These are phyloP conservation scores for Nudaria mundana DNA, from an alignment of 2,888 invertebrate species.

Conservation along the genomic window DNA sequence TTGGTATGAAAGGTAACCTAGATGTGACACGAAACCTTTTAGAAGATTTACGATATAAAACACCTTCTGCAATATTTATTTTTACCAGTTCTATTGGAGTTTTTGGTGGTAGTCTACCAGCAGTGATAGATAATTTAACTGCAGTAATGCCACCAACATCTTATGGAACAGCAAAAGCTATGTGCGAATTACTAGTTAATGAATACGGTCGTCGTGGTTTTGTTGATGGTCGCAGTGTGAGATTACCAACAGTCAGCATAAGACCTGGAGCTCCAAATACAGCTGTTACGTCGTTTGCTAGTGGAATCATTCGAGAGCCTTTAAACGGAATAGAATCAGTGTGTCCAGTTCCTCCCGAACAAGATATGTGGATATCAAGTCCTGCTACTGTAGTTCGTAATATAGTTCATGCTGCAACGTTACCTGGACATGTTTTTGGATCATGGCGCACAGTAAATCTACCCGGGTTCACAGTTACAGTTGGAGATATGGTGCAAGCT, in stretches of 20 bases:
- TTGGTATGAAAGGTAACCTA: conserved; percentile 60
- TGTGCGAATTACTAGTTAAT: conserved; percentile 60
- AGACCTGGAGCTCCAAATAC: conserved; percentile 60
- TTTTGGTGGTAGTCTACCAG: conserved; percentile 55
- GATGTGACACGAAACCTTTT: conserved; percentile 61
- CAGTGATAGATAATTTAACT: conserved; percentile 47
- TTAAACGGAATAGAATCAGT: conserved; percentile 44
- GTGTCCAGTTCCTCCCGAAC: conserved; percentile 53
- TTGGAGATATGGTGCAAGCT: conserved; percentile 51
- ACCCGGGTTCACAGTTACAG: conserved; percentile 58
- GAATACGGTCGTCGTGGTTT: conserved; percentile 65
- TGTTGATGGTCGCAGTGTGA: conserved; percentile 54
- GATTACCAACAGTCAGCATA: conserved; percentile 65
- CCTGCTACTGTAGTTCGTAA: conserved; percentile 53
- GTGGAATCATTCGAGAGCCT: conserved; percentile 65
- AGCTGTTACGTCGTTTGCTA: conserved; percentile 69
- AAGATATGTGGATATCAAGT: conserved; percentile 57
- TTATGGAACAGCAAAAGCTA: conserved; percentile 65
- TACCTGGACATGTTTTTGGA: conserved; percentile 41
- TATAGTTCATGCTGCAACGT: conserved; percentile 48
- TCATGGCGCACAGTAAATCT: conserved; percentile 52
- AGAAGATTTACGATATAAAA: conserved; percentile 47
- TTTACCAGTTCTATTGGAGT: conserved; percentile 61
- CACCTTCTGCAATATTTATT: conserved; percentile 46
- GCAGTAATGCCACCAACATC: conserved; percentile 60